These are phyloP conservation scores for Octopus bimaculoides DNA, from an alignment of 1,140 invertebrate genomes.

Conservation along the genomic window DNA sequence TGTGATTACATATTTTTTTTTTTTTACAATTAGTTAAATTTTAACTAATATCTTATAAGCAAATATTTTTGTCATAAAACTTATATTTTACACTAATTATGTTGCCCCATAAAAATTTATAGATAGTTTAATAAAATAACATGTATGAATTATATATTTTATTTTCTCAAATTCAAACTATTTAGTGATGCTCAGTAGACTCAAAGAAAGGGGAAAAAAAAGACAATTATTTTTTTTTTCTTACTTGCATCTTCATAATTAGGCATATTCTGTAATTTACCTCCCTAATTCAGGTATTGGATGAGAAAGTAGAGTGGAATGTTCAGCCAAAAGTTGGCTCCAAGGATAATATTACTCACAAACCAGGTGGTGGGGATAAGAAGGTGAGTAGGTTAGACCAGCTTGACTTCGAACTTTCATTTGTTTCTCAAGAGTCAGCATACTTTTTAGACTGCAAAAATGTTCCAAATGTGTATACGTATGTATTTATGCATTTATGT, in stretches of 20 bases:
- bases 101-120: neutral
- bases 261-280: neutral
- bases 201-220: neutral
- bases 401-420: no score
- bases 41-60: no score
- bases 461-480: no score
- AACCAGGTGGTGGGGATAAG: conserved; percentile 84
- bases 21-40: no score
- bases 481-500: no score
- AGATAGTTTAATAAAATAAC: neutral
- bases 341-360: conserved; percentile 86
- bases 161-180: neutral
- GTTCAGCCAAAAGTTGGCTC: conserved; percentile 66
- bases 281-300: neutral
- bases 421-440: no score
- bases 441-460: no score
- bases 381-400: conserved; percentile 59
- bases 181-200: neutral
- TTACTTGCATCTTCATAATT: neutral
- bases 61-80: no score
- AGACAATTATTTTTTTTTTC: neutral
- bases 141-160: neutral
- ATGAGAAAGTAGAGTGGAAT: neutral
- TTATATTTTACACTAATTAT: neutral
- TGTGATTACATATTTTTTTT: no score